Conservation (phyloP, 2,888 invertebrate species). For the Podotricha telesiphe region DNA sequence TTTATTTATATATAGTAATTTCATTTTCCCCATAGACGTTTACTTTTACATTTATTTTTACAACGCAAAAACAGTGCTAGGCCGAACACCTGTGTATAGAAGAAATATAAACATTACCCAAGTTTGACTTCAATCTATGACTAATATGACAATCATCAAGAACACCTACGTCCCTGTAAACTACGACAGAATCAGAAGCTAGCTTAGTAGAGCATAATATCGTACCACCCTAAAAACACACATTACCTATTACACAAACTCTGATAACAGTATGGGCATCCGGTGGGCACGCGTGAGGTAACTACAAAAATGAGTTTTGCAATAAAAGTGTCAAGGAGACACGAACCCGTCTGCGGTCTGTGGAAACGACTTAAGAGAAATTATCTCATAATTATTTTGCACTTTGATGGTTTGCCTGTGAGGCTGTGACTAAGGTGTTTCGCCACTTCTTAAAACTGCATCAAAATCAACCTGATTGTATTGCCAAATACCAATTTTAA, state of each 20-base stretch:
- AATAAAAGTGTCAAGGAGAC: constrained; percentile 42
- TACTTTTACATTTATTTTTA: no score
- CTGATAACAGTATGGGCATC: constrained; percentile 27
- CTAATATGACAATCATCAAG: no score
- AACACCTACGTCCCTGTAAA: no score
- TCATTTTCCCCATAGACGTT: no score
- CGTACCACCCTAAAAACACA: neutral
- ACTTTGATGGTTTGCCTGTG: constrained; percentile 6
- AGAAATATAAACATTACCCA: no score
- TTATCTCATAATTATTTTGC: constrained; percentile 20
- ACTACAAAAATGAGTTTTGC: constrained; percentile 38
- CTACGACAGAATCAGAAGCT: no score
- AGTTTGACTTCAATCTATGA: no score
- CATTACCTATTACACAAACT: constrained; percentile 21
- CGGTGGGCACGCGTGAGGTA: constrained; percentile 30
- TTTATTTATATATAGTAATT: no score
- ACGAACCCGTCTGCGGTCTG: constrained; percentile 21
- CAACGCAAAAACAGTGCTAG: no score
- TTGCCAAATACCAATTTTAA: neutral
- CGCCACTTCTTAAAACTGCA: constrained; percentile 8
- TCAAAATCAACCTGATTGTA: neutral
- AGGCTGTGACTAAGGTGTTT: constrained; percentile 4
- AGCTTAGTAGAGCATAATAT: no score
- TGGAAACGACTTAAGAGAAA: constrained; percentile 17
- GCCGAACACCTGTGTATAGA: no score